These are phyloP conservation scores for Melanostoma scalare DNA, from an alignment of 2,888 invertebrate species.

Conservation along the genomic window DNA sequence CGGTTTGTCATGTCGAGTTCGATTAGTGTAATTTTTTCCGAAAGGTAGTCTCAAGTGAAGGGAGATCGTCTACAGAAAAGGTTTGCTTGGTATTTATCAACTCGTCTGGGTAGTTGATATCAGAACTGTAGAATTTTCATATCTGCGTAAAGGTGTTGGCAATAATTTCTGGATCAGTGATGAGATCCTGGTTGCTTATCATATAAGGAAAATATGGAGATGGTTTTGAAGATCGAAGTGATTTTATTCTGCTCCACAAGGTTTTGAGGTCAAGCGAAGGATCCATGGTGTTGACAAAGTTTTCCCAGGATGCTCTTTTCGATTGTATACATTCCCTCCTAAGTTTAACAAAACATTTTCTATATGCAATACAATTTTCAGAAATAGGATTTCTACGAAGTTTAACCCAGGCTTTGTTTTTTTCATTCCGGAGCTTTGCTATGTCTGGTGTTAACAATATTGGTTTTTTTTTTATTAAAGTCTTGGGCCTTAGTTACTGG, in stretches of 20 bases:
- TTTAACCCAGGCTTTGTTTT: neutral
- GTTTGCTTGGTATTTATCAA: neutral
- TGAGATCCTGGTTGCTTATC: neutral
- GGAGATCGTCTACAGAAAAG: neutral
- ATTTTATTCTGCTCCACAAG: slow-evolving; percentile 10
- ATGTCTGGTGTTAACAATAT: neutral
- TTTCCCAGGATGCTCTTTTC: slow-evolving; percentile 12
- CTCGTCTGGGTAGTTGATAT: neutral
- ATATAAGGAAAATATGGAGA: slow-evolving; percentile 1
- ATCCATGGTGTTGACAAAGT: slow-evolving; percentile 13
- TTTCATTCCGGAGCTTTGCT: neutral
- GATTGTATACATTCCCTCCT: neutral
- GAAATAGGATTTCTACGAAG: neutral
- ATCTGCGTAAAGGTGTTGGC: slow-evolving; percentile 11
- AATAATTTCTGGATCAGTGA: neutral
- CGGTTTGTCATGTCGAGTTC: slow-evolving; percentile 3
- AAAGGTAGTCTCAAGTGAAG: neutral
- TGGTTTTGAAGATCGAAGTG: neutral
- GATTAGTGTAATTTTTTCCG: neutral
- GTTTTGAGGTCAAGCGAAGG: slow-evolving; percentile 3
- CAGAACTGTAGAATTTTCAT: slow-evolving; percentile 13
- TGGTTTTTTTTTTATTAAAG: slow-evolving; percentile 1
- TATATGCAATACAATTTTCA: slow-evolving; percentile 5
- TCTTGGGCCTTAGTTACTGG: neutral
- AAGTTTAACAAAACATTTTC: slow-evolving; percentile 10